These are phyloP conservation scores for Malurus leucopterus DNA, from an alignment of 2,797 vertebrate species.

Conservation along the genomic window DNA sequence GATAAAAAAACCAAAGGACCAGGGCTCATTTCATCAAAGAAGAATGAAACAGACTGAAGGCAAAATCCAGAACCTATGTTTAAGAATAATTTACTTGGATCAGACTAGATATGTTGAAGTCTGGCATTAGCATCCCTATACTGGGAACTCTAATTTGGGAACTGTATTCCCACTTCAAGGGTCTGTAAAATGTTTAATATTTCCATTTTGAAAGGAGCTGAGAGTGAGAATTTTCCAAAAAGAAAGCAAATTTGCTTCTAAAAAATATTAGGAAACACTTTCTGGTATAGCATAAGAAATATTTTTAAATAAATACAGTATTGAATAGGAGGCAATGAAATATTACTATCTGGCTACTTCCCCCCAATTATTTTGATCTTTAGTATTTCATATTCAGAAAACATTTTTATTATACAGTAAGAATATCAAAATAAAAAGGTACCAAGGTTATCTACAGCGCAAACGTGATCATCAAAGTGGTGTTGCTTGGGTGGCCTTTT, in stretches of 20 bases:
- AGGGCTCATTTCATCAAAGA: background rate
- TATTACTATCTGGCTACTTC: background rate
- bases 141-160: background rate
- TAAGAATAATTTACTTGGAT: background rate
- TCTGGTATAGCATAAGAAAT: background rate
- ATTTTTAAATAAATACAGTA: background rate
- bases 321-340: background rate
- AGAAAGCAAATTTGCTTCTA: background rate
- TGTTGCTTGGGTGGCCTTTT: background rate
- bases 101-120: background rate
- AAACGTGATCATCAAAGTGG: rapidly evolving
- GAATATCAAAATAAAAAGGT: background rate
- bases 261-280: background rate
- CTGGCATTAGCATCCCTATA: background rate
- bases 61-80: background rate
- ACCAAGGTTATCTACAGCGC: background rate
- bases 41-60: background rate
- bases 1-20: background rate
- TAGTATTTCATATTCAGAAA: background rate
- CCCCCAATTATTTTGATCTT: background rate
- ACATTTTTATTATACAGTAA: background rate
- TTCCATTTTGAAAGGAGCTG: background rate
- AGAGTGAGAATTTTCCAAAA: background rate
- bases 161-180: background rate
- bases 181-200: background rate